A percentile compares a stretch with the other conserved stretches of the same genome.
phyloP scores from a whole-genome alignment of 2,888 invertebrate species.

The Ceriagrion tenellum region DNA sequence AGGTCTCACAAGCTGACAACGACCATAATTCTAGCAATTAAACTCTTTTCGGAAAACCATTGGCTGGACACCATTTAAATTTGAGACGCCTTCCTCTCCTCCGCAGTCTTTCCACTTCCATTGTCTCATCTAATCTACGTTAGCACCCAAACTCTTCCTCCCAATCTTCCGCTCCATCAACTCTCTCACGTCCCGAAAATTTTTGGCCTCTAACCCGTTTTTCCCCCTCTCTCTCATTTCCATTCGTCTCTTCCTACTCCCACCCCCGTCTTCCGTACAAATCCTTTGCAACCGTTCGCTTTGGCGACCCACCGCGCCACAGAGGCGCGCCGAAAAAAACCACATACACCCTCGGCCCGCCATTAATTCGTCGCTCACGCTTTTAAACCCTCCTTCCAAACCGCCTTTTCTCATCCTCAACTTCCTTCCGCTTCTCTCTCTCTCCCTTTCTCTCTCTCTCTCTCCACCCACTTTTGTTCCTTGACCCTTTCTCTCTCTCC shows the following conservation, averaged over 20 bases:
- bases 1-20: too few relatives aligned
- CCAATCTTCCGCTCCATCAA: background rate
- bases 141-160: background rate
- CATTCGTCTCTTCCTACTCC: background rate
- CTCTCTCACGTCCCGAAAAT: background rate
- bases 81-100: too few relatives aligned
- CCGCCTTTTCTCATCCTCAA: slow-evolving; percentile 32
- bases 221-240: background rate
- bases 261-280: background rate
- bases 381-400: background rate
- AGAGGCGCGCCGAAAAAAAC: background rate
- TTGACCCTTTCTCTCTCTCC: slow-evolving; percentile 15
- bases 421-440: slow-evolving; percentile 42
- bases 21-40: too few relatives aligned
- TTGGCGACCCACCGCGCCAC: background rate
- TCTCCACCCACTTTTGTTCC: background rate
- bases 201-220: background rate
- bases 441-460: slow-evolving; percentile 17
- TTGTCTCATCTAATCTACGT: background rate
- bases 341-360: background rate
- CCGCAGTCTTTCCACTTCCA: background rate
- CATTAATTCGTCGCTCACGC: background rate
- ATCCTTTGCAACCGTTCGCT: background rate
- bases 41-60: too few relatives aligned
- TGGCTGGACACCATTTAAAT: too few relatives aligned